Conservation (phyloP, 1,140 invertebrate species). For the Aphis craccivora region DNA sequence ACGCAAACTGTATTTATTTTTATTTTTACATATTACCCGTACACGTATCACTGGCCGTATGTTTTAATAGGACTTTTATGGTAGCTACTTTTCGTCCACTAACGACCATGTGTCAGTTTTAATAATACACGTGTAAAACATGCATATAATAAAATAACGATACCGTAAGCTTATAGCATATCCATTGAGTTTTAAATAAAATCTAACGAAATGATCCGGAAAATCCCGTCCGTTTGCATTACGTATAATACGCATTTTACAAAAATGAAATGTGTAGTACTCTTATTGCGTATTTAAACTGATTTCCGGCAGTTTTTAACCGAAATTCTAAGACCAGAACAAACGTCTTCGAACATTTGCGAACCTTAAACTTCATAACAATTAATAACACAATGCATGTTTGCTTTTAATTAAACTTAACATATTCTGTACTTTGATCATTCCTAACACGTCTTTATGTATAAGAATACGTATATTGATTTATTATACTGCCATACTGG, state of each 20-base stretch:
- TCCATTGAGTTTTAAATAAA: neutral
- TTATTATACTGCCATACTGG: neutral
- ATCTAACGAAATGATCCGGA: neutral
- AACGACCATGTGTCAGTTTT: neutral
- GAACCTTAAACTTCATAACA: neutral
- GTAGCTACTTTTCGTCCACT: neutral
- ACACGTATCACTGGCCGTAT: neutral
- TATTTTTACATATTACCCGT: neutral
- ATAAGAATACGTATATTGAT: neutral
- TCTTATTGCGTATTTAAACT: neutral
- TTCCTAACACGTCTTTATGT: neutral
- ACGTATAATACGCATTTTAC: no score
- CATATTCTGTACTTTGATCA: neutral
- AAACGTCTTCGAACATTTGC: neutral
- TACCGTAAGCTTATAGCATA: neutral
- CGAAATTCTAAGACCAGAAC: neutral
- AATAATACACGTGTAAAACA: neutral
- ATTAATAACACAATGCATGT: neutral
- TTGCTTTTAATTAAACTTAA: neutral
- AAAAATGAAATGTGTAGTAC: neutral
- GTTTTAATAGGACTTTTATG: conserved; percentile 1
- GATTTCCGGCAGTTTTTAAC: neutral
- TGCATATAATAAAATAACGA: neutral
- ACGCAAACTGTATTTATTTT: neutral
- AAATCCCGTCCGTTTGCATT: neutral